Evolutionary conservation across 2,888 invertebrate genomes (phyloP).

Genomic region (Mesorhabditis spiculigera): DNA sequence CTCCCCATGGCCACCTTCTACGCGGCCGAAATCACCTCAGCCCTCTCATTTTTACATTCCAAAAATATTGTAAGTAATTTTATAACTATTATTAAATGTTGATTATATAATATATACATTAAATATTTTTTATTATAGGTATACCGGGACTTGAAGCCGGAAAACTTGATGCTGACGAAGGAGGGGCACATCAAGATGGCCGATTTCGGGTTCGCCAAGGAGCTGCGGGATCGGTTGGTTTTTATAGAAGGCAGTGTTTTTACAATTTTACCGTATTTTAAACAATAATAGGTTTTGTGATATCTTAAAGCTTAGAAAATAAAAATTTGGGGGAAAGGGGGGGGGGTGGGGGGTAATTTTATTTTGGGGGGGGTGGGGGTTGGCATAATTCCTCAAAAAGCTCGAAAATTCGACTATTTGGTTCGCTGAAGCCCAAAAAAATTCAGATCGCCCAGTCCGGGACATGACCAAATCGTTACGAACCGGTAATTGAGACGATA

Average conservation of each 20-base stretch:
- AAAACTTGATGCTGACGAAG: conserved; percentile 84
- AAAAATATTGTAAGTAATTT: conserved; percentile 72
- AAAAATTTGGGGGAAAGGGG: no score
- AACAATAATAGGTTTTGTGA: no score
- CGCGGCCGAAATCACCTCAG: conserved; percentile 86
- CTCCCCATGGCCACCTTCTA: conserved; percentile 80
- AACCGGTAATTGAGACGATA: no score
- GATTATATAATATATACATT: neutral
- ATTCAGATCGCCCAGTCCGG: no score
- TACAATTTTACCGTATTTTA: no score
- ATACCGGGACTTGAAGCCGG: conserved; percentile 85
- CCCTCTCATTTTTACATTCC: conserved; percentile 87
- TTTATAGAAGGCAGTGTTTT: neutral
- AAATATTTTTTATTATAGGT: conserved; percentile 30
- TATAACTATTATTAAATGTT: neutral
- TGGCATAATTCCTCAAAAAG: no score
- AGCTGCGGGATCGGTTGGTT: conserved; percentile 75
- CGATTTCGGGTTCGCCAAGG: conserved; percentile 96
- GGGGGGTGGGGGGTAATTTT: no score
- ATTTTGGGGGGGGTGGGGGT: no score
- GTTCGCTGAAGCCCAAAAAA: no score
- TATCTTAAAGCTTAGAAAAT: no score
- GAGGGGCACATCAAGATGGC: conserved; percentile 95
- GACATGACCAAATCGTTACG: no score
- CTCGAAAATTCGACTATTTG: no score